Conservation (phyloP, 2,113 vertebrate genomes). For the Nipponia nippon region DNA sequence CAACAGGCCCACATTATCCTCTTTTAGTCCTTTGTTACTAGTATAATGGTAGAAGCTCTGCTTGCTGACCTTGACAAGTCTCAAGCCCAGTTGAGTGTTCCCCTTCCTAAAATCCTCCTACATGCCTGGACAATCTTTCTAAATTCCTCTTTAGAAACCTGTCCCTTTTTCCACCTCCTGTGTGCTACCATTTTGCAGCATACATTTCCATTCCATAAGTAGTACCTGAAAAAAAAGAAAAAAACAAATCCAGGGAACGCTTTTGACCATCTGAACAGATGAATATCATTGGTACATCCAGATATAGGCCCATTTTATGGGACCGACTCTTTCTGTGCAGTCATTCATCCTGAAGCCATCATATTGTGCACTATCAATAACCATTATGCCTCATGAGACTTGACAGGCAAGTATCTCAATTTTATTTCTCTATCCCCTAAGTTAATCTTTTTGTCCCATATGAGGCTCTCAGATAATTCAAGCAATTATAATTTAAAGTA, state of each 20-base stretch:
- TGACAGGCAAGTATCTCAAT: neutral
- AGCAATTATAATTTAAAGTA: neutral
- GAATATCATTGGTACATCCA: neutral
- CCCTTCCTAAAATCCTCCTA: neutral
- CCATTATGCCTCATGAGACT: neutral
- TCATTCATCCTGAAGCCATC: neutral
- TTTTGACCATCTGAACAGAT: neutral
- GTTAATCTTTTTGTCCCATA: neutral
- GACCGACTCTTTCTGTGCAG: neutral
- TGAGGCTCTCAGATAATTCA: neutral
- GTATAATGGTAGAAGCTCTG: neutral
- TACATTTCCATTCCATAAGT: neutral
- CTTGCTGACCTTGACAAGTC: neutral
- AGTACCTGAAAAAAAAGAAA: neutral
- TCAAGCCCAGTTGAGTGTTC: neutral
- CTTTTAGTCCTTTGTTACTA: neutral
- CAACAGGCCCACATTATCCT: neutral
- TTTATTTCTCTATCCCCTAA: neutral
- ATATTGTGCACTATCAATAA: neutral
- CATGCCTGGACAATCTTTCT: neutral
- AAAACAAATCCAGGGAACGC: neutral
- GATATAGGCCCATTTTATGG: neutral
- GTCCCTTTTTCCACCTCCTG: neutral
- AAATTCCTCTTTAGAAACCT: neutral
- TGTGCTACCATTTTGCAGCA: neutral